Base-by-base conservation (phyloP, 2,888 invertebrate species). In the Epirrita christyi region DNA sequence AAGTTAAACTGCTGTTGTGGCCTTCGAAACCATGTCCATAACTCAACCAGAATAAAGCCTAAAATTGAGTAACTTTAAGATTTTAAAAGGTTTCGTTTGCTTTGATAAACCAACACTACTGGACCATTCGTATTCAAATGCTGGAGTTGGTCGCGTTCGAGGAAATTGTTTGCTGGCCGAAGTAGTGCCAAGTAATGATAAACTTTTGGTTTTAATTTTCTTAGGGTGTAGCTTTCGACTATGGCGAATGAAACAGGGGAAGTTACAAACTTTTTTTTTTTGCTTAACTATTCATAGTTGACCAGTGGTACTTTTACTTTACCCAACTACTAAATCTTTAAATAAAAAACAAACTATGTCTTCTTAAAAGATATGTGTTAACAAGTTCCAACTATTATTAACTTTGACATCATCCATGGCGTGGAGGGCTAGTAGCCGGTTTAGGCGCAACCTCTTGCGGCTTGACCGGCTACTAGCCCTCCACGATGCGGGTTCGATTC, bases 111-210 rank as follows among this genome's bases (percentile, higher is more conserved):
- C 46, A 32, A 13, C 36, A 36, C 37, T 29, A 40, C 37, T 40
- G 46, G 34, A 14, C 48, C 37, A 47, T 47, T 47, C 47, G 47
- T 48, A 40, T 29, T 29, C 48, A 40, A 48, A 40, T 48, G 40
- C 37, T 27, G 27, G 27, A 32, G 32, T n/a, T 36, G 36, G 36
- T 36, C 28, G 38, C 14, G 29, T 14, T 40, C n/a, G 28, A 40
- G 29, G 29, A 13, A 40, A 48, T 29, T 48, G 48, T 48, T 48
- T 47, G 36, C 36, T 45, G n/a, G 48, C 13, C n/a, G 40, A 40
- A 48, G n/a, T n/a, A n/a, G n/a, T n/a, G n/a, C 13, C 14, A 29
- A 13, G 11, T 15, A 2, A 4, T 9, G 37, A 40, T 14, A 48
- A 48, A 29, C 29, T 48, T 21, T 48, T 38, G 13, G 10, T 45